Evolutionary conservation across 2,797 vertebrate species (phyloP).

Genomic region (Selene dorsalis): DNA sequence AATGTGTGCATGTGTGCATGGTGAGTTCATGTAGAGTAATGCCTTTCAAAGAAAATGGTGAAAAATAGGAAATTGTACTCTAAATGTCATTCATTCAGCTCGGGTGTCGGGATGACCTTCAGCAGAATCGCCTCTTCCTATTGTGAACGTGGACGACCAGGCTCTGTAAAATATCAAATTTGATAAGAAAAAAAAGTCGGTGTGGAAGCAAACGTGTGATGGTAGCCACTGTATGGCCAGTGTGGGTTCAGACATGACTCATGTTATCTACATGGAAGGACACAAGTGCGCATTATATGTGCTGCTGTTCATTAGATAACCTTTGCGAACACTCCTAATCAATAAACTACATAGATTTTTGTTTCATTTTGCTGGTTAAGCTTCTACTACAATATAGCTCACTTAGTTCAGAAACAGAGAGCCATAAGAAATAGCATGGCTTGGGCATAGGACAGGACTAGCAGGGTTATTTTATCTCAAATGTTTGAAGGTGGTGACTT

Average conservation of each 20-base stretch:
- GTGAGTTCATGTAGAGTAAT: conserved; percentile 55
- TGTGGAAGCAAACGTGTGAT: conserved; percentile 72
- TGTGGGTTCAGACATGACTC: conserved; percentile 30
- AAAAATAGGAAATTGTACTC: conserved; percentile 86
- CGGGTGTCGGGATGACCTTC: conserved; percentile 88
- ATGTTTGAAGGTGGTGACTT: conserved; percentile 1
- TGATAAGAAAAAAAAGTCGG: conserved; percentile 82
- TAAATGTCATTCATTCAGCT: conserved; percentile 91
- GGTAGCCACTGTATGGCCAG: conserved; percentile 36
- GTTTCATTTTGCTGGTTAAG: conserved; percentile 2
- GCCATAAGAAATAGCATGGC: not conserved
- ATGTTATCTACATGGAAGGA: conserved; percentile 41
- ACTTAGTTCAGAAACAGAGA: not conserved
- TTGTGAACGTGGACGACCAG: conserved; percentile 85
- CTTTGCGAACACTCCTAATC: conserved; percentile 23
- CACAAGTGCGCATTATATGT: conserved; percentile 2
- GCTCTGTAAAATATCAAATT: conserved; percentile 87
- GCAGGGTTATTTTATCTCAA: not conserved
- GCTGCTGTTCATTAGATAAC: conserved; percentile 37
- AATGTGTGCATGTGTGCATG: conserved; percentile 21
- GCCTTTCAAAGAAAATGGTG: conserved; percentile 80
- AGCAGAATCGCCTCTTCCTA: conserved; percentile 87
- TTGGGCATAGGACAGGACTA: too few relatives aligned
- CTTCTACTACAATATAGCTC: not conserved
- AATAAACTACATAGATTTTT: not conserved